Base-by-base conservation (phyloP, 2,797 vertebrate genomes). In the Spea hammondii region DNA sequence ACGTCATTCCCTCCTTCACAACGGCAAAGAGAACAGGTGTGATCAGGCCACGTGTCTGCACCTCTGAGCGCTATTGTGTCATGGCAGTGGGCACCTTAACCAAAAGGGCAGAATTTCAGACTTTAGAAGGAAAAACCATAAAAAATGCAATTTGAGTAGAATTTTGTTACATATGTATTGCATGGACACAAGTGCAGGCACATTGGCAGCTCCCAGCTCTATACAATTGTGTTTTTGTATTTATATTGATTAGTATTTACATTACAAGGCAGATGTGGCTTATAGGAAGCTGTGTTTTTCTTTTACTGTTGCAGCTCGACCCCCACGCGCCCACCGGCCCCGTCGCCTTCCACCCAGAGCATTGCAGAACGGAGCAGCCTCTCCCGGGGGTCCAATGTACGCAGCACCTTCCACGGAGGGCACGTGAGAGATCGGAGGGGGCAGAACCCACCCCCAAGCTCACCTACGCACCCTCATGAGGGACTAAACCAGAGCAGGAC, bases 1-100 rank as follows among this genome's bases (percentile, higher is more conserved):
- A 79, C 91, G 96, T 72, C 95, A 95, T 4, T 94, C 94, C 5
- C 89, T 97, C 47, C 90, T 97, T 86, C 94, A 95, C 84, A 98
- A 98, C 0, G 95, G 96, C 86, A 97, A 97, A 86, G 96, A 97
- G 86, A 97, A 95, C 93, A 97, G 96, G 96, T 97, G 88, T 4
- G 53, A 59, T 4, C 4, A 49, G 72, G 32, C 32, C 32, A 32
- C 32, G 3, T 32, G 32, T 32, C 32, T 32, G 32, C 2, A 32
- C 32, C 32, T 32, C 32, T 32, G 32, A 32, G 32, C 32, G 32
- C 32, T 32, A 32, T 32, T 2, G 32, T 32, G 32, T 32, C 32
- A 32, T 32, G 32, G 32, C 32, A 32, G 32, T 32, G 32, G 32
- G 32, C 32, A 32, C 32, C 32, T 1, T 32, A 32, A 32, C 32